Conservation (phyloP, 2,797 vertebrate species). For the Sebastolobus alascanus region DNA sequence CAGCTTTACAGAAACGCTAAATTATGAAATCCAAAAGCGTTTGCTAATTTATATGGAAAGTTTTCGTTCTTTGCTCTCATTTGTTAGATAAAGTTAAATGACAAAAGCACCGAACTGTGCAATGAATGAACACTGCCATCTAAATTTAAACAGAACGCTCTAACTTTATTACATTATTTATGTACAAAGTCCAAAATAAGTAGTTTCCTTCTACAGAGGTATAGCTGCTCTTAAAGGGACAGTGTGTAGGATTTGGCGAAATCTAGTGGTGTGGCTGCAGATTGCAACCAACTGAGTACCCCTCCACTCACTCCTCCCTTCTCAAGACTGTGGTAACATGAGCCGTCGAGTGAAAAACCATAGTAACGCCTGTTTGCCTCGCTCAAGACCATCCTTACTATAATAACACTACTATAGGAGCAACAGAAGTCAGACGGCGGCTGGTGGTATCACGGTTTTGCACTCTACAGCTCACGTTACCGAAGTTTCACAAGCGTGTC, state of each 20-base stretch:
- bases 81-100: not conserved
- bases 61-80: too few species aligned
- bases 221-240: not conserved
- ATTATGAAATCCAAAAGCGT: not conserved
- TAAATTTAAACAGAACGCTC: not conserved
- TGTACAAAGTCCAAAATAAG: not conserved
- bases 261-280: too few species aligned
- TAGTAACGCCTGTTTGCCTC: too few species aligned
- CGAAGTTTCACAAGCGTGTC: too few species aligned
- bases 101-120: not conserved
- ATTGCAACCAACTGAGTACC: too few species aligned
- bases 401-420: too few species aligned
- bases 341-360: too few species aligned
- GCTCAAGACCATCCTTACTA: accelerated
- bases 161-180: not conserved
- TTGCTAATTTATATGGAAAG: not conserved
- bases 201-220: not conserved
- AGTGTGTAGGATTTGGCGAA: too few species aligned
- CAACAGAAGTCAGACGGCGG: too few species aligned
- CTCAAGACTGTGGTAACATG: too few species aligned
- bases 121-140: not conserved
- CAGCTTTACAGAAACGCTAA: not conserved
- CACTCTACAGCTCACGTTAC: accelerated
- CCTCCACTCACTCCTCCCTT: too few species aligned
- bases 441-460: too few species aligned